A percentile compares a stretch with the other conserved stretches of the same genome.
phyloP scores from a whole-genome alignment of 1,140 invertebrate species.

The Oscheius sp. region DNA sequence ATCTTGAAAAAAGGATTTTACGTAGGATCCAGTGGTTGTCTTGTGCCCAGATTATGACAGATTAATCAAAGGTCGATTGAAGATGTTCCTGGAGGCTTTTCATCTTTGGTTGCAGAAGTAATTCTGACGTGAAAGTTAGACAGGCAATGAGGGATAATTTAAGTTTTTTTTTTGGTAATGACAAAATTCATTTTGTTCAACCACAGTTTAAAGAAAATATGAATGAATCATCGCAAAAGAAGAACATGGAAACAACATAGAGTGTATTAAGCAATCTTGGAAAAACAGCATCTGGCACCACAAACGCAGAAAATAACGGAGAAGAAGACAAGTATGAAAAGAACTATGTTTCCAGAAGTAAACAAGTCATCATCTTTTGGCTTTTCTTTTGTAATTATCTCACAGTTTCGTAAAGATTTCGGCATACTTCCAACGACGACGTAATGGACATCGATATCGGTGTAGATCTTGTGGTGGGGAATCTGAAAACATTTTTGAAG shows the following conservation, averaged over 20 bases:
- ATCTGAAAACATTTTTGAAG: background rate
- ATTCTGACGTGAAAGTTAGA: too few relatives aligned
- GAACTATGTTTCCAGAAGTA: background rate
- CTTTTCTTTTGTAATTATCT: background rate
- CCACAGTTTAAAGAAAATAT: too few relatives aligned
- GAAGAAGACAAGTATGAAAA: background rate
- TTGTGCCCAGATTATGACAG: too few relatives aligned
- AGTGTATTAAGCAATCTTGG: background rate
- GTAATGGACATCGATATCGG: background rate
- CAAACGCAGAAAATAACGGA: background rate
- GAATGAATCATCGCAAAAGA: background rate
- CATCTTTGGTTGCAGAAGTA: too few relatives aligned
- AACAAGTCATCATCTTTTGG: background rate
- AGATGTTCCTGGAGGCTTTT: too few relatives aligned
- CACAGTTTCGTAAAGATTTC: background rate
- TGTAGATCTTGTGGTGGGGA: background rate
- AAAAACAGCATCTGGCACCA: slow-evolving; percentile 1
- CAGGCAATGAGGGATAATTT: too few relatives aligned
- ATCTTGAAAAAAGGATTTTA: too few relatives aligned
- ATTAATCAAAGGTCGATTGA: too few relatives aligned
- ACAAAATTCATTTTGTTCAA: too few relatives aligned
- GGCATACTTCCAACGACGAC: background rate
- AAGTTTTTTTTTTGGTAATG: too few relatives aligned
- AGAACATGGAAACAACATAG: background rate
- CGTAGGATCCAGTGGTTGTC: too few relatives aligned